phyloP scores from a whole-genome alignment of 2,113 vertebrate genomes.

The Beaufortia kweichowensis region DNA sequence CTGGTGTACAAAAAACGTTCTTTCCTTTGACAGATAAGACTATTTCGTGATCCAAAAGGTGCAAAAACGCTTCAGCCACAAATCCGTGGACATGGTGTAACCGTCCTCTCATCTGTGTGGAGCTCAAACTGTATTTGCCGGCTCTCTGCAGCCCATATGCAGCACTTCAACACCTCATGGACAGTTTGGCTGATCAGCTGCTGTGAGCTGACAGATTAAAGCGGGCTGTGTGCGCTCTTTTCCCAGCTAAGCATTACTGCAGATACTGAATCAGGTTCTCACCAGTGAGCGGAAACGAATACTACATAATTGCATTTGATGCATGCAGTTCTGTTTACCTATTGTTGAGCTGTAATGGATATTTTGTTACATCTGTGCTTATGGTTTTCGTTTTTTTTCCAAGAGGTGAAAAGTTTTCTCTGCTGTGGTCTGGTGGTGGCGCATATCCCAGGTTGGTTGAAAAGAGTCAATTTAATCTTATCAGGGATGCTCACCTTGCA shows the following conservation, averaged over 20 bases:
- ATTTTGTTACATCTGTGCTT: background rate
- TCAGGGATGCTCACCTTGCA: conserved; percentile 31
- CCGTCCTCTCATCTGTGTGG: background rate
- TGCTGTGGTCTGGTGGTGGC: background rate
- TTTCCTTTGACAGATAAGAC: no score
- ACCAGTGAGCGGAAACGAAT: background rate
- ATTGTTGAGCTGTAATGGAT: background rate
- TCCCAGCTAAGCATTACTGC: background rate
- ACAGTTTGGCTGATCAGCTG: conserved; percentile 10
- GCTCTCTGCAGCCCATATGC: conserved; percentile 7
- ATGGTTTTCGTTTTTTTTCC: background rate
- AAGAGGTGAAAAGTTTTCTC: conserved; percentile 21
- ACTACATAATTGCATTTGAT: background rate
- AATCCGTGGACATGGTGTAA: background rate
- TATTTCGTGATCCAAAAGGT: no score
- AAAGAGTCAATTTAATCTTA: conserved; percentile 32
- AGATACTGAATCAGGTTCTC: background rate
- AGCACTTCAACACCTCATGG: background rate
- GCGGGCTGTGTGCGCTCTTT: background rate
- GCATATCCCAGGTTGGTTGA: background rate
- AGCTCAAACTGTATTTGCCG: background rate
- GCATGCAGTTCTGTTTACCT: background rate
- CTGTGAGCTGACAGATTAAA: conserved; percentile 16
- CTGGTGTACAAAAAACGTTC: no score
- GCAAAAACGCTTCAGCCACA: background rate